Conservation (phyloP, 2,113 vertebrate genomes). For the Eurypyga helias region DNA sequence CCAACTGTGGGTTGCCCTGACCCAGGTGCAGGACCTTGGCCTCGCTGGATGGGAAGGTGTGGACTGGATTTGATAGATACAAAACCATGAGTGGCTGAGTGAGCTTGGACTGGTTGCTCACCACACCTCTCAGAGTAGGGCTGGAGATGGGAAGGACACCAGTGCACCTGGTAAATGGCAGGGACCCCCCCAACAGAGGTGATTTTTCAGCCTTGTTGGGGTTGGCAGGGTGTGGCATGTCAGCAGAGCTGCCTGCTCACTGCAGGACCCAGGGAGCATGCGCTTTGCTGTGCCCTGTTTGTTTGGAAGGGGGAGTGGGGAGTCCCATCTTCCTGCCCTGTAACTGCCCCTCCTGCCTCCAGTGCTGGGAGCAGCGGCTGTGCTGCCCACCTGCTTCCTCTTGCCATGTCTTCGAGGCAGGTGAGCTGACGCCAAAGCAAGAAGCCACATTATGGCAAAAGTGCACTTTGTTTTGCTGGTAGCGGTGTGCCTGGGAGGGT, state of each 20-base stretch:
- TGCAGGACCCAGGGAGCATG: not conserved
- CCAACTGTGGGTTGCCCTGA: too few species aligned
- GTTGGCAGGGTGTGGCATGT: not conserved
- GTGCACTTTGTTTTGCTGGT: not conserved
- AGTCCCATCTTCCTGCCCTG: not conserved
- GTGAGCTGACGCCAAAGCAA: fast-evolving
- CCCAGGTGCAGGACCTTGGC: not conserved
- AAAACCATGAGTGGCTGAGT: not conserved
- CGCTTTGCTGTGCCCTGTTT: not conserved
- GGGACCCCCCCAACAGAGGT: not conserved
- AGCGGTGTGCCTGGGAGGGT: fast-evolving
- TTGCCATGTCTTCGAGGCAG: not conserved
- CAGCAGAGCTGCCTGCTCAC: not conserved
- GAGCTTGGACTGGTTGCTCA: not conserved
- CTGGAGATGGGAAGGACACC: not conserved
- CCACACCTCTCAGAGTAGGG: not conserved
- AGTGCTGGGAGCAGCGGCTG: not conserved
- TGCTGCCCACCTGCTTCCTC: not conserved
- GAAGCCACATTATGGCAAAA: not conserved
- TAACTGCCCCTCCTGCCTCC: not conserved
- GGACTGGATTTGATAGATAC: not conserved
- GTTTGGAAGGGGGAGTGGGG: not conserved
- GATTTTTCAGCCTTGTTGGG: not conserved
- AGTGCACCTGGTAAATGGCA: not conserved
- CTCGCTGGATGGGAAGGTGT: not conserved